Evolutionary conservation across 2,888 invertebrate species (phyloP).

Genomic region (Eurytoma californica): DNA sequence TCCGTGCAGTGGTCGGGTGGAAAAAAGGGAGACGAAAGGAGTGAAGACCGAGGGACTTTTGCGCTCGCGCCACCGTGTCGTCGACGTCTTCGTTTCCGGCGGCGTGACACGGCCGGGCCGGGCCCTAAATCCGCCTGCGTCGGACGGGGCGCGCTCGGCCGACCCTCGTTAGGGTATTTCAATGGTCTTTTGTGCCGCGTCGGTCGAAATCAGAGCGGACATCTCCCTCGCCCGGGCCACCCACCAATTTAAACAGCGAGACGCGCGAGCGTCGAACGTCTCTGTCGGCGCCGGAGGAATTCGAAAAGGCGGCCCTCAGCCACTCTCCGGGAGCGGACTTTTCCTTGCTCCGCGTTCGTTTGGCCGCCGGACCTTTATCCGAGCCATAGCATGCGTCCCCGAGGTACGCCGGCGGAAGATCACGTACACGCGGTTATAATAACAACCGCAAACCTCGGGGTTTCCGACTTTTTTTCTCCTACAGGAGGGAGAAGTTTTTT

Average conservation of each 20-base stretch:
- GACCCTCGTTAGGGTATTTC: constrained; percentile 65
- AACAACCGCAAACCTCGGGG: constrained; percentile 6
- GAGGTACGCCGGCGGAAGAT: constrained; percentile 18
- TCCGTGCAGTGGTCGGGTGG: not conserved
- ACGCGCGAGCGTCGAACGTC: constrained; percentile 45
- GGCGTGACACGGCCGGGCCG: constrained; percentile 39
- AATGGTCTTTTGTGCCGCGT: constrained; percentile 60
- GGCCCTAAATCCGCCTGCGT: constrained; percentile 46
- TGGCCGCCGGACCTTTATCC: not conserved
- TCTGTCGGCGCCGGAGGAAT: constrained; percentile 39
- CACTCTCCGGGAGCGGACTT: not conserved
- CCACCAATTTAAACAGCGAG: constrained; percentile 53
- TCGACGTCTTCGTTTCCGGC: constrained; percentile 54
- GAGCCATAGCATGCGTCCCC: not conserved
- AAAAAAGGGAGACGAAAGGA: not conserved
- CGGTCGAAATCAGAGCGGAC: constrained; percentile 47
- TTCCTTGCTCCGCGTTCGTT: not conserved
- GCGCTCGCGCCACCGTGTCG: constrained; percentile 6
- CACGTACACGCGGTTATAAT: constrained; percentile 48
- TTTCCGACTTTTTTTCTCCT: constrained; percentile 1
- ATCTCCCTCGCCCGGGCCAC: constrained; percentile 1
- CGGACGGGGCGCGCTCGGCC: constrained; percentile 28
- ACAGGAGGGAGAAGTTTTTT: not conserved
- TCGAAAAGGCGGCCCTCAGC: constrained; percentile 13
- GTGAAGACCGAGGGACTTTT: not conserved